phyloP scores from a whole-genome alignment of 2,113 vertebrate species.

The Ardeotis arabs region DNA sequence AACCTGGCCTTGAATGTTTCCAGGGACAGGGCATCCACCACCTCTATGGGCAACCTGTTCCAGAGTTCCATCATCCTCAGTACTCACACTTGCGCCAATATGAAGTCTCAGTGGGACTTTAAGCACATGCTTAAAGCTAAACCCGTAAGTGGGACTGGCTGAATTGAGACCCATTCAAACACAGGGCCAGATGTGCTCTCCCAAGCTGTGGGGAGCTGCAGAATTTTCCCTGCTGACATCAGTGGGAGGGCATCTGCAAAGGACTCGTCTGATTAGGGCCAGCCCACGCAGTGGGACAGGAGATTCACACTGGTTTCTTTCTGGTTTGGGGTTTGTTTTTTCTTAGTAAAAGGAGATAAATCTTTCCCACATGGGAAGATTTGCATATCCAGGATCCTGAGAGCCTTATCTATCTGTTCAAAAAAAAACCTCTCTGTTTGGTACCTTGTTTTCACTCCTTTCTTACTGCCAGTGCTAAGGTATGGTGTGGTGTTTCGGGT shows the following conservation, averaged over 20 bases:
- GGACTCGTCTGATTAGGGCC: background rate
- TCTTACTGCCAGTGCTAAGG: background rate
- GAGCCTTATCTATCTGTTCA: background rate
- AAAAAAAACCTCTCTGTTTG: background rate
- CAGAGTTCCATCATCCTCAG: no score
- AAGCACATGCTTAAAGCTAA: background rate
- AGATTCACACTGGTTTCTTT: background rate
- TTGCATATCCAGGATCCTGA: background rate
- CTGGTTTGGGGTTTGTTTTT: background rate
- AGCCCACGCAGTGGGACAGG: accelerated
- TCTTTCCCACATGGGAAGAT: background rate
- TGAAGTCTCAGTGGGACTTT: accelerated
- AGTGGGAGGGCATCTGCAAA: background rate
- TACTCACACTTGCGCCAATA: accelerated
- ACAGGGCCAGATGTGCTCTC: accelerated
- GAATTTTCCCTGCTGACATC: background rate
- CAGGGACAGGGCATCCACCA: no score
- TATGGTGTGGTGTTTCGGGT: no score
- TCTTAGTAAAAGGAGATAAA: background rate
- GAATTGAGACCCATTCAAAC: background rate
- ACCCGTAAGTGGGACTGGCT: background rate
- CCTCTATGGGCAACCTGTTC: no score
- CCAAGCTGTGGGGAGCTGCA: background rate
- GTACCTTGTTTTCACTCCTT: background rate
- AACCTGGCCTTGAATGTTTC: no score